Percentiles rank a stretch among this genome's conserved stretches.
phyloP scores from a whole-genome alignment of 2,888 invertebrate genomes.

The Trilocha varians region DNA sequence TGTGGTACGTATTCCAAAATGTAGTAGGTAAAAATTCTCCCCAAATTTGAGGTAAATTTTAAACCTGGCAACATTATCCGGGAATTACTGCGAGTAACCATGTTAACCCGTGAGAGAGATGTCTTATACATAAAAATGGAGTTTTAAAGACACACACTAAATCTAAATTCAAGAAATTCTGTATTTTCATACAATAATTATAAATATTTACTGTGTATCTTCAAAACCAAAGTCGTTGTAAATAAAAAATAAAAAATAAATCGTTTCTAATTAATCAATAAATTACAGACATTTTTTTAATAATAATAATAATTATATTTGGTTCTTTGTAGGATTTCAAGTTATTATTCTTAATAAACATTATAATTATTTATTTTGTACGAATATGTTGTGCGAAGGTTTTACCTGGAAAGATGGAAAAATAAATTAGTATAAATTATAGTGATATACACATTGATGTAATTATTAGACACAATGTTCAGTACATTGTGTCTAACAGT shows the following conservation, averaged over 20 bases:
- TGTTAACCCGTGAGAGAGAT: too few species aligned
- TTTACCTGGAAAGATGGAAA: conserved; percentile 26
- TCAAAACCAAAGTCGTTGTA: neutral
- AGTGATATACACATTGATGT: neutral
- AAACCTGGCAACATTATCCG: too few species aligned
- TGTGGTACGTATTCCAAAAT: too few species aligned
- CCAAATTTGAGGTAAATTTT: too few species aligned
- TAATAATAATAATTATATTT: conserved; percentile 60
- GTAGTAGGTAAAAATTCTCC: too few species aligned
- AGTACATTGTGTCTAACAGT: too few species aligned
- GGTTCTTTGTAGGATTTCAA: conserved; percentile 53
- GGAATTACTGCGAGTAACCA: too few species aligned
- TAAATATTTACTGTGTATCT: neutral
- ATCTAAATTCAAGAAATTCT: too few species aligned
- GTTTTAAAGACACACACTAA: too few species aligned
- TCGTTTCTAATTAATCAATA: conserved; percentile 42
- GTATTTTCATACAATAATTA: too few species aligned
- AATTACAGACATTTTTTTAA: conserved; percentile 47
- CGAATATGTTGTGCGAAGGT: conserved; percentile 45
- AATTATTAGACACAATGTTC: too few species aligned
- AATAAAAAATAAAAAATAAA: conserved; percentile 29
- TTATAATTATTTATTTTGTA: conserved; percentile 20
- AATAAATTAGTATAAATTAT: neutral
- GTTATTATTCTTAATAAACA: neutral
- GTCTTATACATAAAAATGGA: too few species aligned